A percentile compares a stretch with the other conserved stretches of the same genome.
Conservation (phyloP, 2,888 invertebrate species). For the Venustoraphidia nigricollis region DNA sequence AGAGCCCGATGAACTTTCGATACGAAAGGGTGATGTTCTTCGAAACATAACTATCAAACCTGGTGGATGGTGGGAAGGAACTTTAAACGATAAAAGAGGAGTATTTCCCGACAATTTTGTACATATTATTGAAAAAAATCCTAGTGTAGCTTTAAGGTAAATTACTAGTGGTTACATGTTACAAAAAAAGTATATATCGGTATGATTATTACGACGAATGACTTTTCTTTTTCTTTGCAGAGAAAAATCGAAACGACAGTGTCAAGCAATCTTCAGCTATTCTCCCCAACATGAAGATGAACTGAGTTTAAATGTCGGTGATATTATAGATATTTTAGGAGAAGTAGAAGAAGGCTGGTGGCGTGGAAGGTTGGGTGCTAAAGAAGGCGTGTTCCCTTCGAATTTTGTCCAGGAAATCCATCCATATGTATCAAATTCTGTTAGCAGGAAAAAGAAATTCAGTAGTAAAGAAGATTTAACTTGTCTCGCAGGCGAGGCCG, state of each 20-base stretch:
- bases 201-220: not conserved
- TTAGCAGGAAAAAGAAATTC: conserved; percentile 10
- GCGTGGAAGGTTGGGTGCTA: conserved; percentile 70
- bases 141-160: conserved; percentile 28
- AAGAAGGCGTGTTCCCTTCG: conserved; percentile 86
- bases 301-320: conserved; percentile 70
- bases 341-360: conserved; percentile 93
- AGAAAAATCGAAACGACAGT: conserved; percentile 42
- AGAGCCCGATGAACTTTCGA: conserved; percentile 70
- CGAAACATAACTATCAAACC: conserved; percentile 60
- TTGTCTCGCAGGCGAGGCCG: conserved; percentile 15
- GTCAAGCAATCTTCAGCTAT: conserved; percentile 81
- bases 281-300: conserved; percentile 90
- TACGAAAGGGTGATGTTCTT: conserved; percentile 70
- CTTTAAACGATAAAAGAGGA: conserved; percentile 61
- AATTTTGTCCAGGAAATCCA: conserved; percentile 65
- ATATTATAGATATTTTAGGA: conserved; percentile 76
- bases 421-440: conserved; percentile 21
- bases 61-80: conserved; percentile 90
- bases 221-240: conserved; percentile 13
- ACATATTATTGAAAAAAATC: conserved; percentile 34
- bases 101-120: conserved; percentile 94
- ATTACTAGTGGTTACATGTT: conserved; percentile 1
- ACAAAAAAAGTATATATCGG: not conserved
- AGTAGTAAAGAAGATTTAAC: conserved; percentile 18